Percentiles rank a stretch among this genome's conserved stretches.
Evolutionary conservation across 2,113 vertebrate genomes (phyloP).

Genomic region (Sturnira hondurensis): DNA sequence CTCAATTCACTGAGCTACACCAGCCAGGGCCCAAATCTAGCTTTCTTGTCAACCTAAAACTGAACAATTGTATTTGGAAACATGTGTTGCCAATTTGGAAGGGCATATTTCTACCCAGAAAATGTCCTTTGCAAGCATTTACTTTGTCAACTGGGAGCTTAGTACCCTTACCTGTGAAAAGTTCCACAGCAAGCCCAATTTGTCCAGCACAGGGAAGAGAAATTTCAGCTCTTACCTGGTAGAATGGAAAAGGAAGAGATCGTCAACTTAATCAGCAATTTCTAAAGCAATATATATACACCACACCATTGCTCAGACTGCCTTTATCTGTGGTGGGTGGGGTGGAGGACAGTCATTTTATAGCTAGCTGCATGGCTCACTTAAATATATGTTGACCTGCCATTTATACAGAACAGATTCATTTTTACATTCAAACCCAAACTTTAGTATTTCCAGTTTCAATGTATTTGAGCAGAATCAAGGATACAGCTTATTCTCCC

Average conservation of each 20-base stretch:
- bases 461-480: background rate
- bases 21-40: too few relatives aligned
- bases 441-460: background rate
- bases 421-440: background rate
- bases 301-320: background rate
- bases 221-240: background rate
- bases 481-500: background rate
- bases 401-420: background rate
- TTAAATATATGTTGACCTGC: background rate
- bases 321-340: background rate
- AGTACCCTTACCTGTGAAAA: background rate
- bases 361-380: background rate
- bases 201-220: background rate
- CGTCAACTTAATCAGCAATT: background rate
- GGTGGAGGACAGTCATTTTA: background rate
- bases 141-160: background rate
- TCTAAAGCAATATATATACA: background rate
- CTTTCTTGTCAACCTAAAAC: background rate
- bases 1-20: too few relatives aligned
- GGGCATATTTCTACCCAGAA: background rate
- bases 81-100: background rate
- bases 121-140: background rate
- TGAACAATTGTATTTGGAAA: background rate
- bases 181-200: background rate
- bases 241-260: background rate